Conservation (phyloP, 1,140 invertebrate genomes). For the Philaenus spumarius region DNA sequence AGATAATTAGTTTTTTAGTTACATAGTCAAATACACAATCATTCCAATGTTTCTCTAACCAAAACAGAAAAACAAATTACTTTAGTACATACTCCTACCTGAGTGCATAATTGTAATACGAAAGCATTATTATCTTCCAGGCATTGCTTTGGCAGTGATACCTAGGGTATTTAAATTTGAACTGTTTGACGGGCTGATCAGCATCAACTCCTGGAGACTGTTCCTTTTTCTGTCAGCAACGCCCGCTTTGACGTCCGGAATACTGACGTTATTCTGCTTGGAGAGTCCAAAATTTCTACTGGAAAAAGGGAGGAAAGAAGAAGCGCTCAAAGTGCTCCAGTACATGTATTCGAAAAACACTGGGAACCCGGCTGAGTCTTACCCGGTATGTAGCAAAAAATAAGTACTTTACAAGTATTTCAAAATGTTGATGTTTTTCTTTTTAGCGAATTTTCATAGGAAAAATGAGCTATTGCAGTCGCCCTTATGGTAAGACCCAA, state of each 20-base stretch:
- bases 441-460: no score
- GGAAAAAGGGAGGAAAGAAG: constrained; percentile 63
- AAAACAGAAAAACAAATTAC: no score
- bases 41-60: no score
- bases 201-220: constrained; percentile 84
- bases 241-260: constrained; percentile 76
- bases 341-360: constrained; percentile 75
- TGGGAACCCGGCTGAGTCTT: constrained; percentile 58
- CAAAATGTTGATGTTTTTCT: no score
- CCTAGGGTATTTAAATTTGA: background rate
- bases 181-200: background rate
- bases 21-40: no score
- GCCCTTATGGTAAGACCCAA: no score
- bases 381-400: constrained; percentile 47
- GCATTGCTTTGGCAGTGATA: background rate
- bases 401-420: no score
- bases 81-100: no score
- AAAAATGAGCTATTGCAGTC: no score
- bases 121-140: no score
- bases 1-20: background rate
- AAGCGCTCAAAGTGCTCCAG: constrained; percentile 69
- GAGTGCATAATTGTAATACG: no score
- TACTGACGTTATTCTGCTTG: constrained; percentile 71
- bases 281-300: constrained; percentile 87
- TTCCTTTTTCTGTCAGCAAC: constrained; percentile 79